Evolutionary conservation across 2,888 invertebrate species (phyloP), one percentile per base, ranked within the genome.

Genomic region (Achlya flavicornis): DNA sequence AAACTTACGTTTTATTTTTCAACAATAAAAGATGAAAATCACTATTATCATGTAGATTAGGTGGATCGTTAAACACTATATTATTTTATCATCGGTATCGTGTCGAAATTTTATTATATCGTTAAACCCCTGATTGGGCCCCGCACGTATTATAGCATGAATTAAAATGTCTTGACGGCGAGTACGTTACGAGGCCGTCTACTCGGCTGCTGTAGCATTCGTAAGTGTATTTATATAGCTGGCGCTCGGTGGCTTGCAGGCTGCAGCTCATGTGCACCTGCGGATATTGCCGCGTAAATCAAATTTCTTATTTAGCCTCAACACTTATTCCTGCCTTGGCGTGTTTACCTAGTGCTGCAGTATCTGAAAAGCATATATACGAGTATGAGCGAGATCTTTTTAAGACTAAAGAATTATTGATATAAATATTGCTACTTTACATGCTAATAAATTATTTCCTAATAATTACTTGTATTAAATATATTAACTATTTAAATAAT

Each of bases 281-380:
- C 86, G 87, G 85, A 89, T 89, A 90, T 91, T 90, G 86, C 89
- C 83, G 79, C 86, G 87, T 90, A 90, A 91, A 91, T 90, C 89
- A 87, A 79, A 89, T 90, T 90, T 88, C 88, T 89, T 89, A 89
- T 89, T 88, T 85, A 81, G 78, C 83, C 80, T 81, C 83, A 83
- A 83, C 86, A 82, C 83, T 87, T 86, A 87, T 85, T 81, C 78
- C 78, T 78, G 71, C 66, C 72, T 41, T 41, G 67, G 71, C 70
- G 65, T 77, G 72, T 77, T 77, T 77, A 72, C 73, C 69, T 58
- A 61, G 53, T 33, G 67, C 61, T 43, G 6, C 43, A 66, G 67
- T 64, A 16, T 58, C 7, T 38, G 19, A 5, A 38, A 38, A 10
- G 43, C 43, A 43, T 12, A 14, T 43, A 43, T 14, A 43, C 10